Evolutionary conservation across 2,113 vertebrate species (phyloP), one percentile per base, ranked within the genome.

Genomic region (Pluvianellus socialis): DNA sequence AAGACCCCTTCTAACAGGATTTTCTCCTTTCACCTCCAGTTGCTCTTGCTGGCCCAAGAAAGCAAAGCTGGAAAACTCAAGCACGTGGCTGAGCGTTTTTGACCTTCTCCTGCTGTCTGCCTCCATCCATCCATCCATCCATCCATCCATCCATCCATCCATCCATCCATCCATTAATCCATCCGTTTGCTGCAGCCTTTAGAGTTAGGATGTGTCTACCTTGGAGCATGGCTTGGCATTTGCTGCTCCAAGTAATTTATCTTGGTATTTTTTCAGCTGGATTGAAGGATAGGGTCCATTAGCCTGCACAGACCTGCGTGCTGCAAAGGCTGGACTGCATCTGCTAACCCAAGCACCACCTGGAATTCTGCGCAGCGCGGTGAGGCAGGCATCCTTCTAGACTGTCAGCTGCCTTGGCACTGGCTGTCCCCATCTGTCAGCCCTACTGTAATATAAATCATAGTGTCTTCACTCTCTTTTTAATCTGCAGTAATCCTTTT

Each of bases 161-260:
- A 66, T 79, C 45, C 21, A 0, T 82, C 93, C 38, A 38, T 38
- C 38, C 38, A 38, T n/a, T n/a, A n/a, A 50, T 66, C 49, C 42
- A 66, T 79, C 45, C 21, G 0, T 82, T 93, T 56, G 58, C 55
- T 59, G 33, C 55, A 58, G 27, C 49, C 75, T 83, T 88, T 75
- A 26, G 63, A 91, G 38, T 53, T 28, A 35, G 45, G 75, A 59
- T 66, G 32, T 42, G 42, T 53, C 75, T 83, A 0, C 66, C 81
- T 92, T 42, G 21, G 53, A 94, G 44, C 40, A 38, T 0, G 12
- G 63, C 75, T 92, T 72, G 53, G 74, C 22, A 14, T 93, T 90
- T 79, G 63, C 79, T 88, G 45, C 72, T 88, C 38, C n/a, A 65
- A n/a, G 83, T 81, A 7, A 92, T 96, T 94, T 59, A 65, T 95